A percentile compares a stretch with the other conserved stretches of the same genome.
Conservation (phyloP, 1,140 invertebrate species). For the Teleopsis dalmanni region DNA sequence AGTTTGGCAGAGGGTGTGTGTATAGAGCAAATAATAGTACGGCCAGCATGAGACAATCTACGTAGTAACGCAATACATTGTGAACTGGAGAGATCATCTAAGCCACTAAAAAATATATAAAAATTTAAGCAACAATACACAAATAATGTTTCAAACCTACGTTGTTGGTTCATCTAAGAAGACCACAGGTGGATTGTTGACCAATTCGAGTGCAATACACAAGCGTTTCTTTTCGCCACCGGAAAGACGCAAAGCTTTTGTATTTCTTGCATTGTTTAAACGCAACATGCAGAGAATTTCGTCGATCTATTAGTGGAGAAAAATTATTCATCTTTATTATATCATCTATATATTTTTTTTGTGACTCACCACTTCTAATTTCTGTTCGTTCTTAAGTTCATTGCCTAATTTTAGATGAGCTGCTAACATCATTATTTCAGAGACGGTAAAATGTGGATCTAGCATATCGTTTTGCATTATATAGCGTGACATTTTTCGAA, state of each 20-base stretch:
- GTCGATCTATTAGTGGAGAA: slow-evolving; percentile 50
- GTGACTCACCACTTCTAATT: slow-evolving; percentile 61
- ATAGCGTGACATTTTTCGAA: slow-evolving; percentile 82
- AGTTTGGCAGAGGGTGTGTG: slow-evolving; percentile 81
- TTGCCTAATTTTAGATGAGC: slow-evolving; percentile 79
- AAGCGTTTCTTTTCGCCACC: slow-evolving; percentile 89
- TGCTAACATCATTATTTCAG: slow-evolving; percentile 77
- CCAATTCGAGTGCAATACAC: slow-evolving; percentile 83
- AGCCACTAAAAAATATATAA: slow-evolving; percentile 44
- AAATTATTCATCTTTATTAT: background rate
- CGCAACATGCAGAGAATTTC: slow-evolving; percentile 63
- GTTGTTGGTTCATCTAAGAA: slow-evolving; percentile 78
- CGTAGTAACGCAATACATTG: slow-evolving; percentile 70
- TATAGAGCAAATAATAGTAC: slow-evolving; percentile 84
- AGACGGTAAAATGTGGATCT: slow-evolving; percentile 75
- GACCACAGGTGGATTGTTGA: slow-evolving; percentile 91
- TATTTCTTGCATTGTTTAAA: slow-evolving; percentile 57
- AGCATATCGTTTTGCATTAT: slow-evolving; percentile 92
- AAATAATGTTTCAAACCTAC: slow-evolving; percentile 48
- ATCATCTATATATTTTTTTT: too few species aligned
- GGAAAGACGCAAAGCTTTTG: slow-evolving; percentile 65
- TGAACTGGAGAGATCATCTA: slow-evolving; percentile 68
- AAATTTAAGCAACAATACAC: background rate
- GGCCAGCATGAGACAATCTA: slow-evolving; percentile 66
- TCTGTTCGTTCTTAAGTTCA: slow-evolving; percentile 54